Evolutionary conservation across 1,140 invertebrate genomes (phyloP).

Genomic region (Tetragonula clypearis): DNA sequence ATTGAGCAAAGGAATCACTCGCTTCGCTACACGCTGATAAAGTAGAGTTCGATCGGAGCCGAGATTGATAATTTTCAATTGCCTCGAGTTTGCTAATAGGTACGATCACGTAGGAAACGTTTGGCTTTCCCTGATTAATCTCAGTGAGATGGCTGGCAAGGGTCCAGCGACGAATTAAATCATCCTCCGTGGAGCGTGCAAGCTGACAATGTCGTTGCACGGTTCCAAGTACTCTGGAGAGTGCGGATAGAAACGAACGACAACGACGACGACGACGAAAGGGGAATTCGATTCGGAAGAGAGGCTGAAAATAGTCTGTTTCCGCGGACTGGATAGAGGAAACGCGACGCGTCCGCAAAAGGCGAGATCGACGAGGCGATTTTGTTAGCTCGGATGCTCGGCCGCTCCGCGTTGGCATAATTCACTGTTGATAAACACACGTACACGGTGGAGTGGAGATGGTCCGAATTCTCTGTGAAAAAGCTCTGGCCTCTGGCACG

Average conservation of each 20-base stretch:
- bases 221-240: background rate
- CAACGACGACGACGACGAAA: background rate
- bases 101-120: background rate
- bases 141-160: background rate
- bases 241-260: background rate
- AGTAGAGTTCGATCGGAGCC: background rate
- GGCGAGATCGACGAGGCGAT: background rate
- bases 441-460: background rate
- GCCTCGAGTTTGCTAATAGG: too few species aligned
- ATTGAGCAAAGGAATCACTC: too few species aligned
- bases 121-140: background rate
- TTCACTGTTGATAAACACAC: conserved; percentile 56
- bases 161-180: background rate
- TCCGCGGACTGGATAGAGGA: background rate
- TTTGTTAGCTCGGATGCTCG: background rate
- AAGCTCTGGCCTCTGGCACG: conserved; percentile 27
- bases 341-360: conserved; percentile 7
- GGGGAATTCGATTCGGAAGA: background rate
- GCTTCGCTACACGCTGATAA: background rate
- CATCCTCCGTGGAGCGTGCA: background rate
- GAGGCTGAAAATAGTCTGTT: background rate
- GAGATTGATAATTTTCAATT: background rate
- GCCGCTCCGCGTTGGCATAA: conserved; percentile 55
- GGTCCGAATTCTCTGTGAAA: background rate
- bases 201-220: background rate